Conservation (phyloP, 2,113 vertebrate species). For the Eulacestoma nigropectus region DNA sequence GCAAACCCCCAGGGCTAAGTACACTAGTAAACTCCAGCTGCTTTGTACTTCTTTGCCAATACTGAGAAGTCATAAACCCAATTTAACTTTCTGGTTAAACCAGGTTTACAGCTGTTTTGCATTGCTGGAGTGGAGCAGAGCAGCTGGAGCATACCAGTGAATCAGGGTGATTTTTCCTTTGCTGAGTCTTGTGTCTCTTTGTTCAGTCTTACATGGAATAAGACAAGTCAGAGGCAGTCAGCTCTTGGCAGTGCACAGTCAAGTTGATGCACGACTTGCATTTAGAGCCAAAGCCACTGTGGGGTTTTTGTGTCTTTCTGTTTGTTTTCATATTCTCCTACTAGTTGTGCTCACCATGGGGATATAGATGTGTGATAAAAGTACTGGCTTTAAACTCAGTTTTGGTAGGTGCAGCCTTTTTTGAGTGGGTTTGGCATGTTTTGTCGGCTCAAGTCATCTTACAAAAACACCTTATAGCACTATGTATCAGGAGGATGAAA, state of each 20-base stretch:
- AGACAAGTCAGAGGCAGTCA: neutral
- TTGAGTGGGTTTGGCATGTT: neutral
- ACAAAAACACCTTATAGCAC: neutral
- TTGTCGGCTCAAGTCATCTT: neutral
- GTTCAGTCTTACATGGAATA: neutral
- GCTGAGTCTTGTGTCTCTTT: neutral
- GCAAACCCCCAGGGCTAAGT: neutral
- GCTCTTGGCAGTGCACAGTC: neutral
- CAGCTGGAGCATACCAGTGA: conserved; percentile 2
- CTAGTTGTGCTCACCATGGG: neutral
- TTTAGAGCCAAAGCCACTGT: neutral
- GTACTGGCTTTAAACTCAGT: neutral
- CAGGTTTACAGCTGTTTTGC: conserved; percentile 47
- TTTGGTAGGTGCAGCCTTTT: neutral
- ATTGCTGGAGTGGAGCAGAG: conserved; percentile 12
- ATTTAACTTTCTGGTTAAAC: conserved; percentile 42
- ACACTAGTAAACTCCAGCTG: conserved; percentile 22
- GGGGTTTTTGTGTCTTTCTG: neutral
- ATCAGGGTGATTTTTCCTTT: neutral
- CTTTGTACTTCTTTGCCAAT: conserved; percentile 41
- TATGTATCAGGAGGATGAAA: neutral
- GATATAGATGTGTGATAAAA: neutral
- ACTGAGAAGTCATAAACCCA: conserved; percentile 14
- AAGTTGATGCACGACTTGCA: neutral
- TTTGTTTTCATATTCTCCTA: neutral